Evolutionary conservation across 2,113 vertebrate genomes (phyloP), one percentile per base, ranked within the genome.

Genomic region (Prinia subflava): DNA sequence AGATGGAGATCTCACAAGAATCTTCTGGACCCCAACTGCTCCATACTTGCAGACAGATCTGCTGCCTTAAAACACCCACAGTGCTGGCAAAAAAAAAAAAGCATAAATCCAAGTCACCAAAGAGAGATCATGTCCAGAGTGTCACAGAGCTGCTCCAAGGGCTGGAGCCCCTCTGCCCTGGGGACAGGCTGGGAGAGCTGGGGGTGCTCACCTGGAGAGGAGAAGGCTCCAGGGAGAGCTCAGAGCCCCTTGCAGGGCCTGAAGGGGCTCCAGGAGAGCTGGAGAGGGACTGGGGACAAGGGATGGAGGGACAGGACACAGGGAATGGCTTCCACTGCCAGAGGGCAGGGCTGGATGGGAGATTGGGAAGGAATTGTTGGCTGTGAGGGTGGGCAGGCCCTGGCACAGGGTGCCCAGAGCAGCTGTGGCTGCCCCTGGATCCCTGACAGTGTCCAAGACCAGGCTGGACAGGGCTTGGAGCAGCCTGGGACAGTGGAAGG

Each of bases 401-500:
- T 84, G 82, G 50, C 42, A 12, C 30, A 49, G 70, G 50, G 25
- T 85, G 23, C 44, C 62, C 83, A 86, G 71, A 76, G 83, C 35
- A 86, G 63, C 84, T 79, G 56, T 5, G 74, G 65, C 57, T 87
- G 75, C 65, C 49, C 85, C 85, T 64, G 81, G 49, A 56, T 71
- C 75, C 75, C 65, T 87, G 85, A 50, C 2, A 81, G 68, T 81
- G 77, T 0, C 68, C 33, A 16, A 44, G 68, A 44, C 23, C 52
- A 30, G 87, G 46, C 0, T 75, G 87, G 77, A 12, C 0, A 0
- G 83, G 39, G 39, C 10, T 53, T 5, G 41, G 49, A 57, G 57
- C 9, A 14, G 0, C 11, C 28, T 69, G 63, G 55, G 56, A 18
- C 0, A 4, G 63, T 56, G 63, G 87, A 0, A 50, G 49, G 42